These are phyloP conservation scores for Protodeltote pygarga DNA, from an alignment of 2,888 invertebrate genomes.

Conservation along the genomic window DNA sequence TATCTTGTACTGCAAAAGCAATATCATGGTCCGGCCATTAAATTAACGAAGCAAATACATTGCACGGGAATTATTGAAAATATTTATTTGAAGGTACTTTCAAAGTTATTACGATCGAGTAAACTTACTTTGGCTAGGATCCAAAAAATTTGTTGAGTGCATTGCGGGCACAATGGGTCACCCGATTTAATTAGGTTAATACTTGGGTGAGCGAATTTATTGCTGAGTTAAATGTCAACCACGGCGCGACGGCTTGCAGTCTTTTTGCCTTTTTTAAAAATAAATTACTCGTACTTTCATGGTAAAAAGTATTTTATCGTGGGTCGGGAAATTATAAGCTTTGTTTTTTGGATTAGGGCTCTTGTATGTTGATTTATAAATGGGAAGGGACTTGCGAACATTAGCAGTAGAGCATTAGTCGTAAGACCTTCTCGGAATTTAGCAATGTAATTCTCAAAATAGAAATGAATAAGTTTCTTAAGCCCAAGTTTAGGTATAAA, in stretches of 20 bases:
- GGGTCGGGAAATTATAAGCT: slow-evolving; percentile 22
- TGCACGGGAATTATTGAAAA: slow-evolving; percentile 32
- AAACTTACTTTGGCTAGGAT: slow-evolving; percentile 36
- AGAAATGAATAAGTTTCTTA: slow-evolving; percentile 4
- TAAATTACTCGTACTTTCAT: slow-evolving; percentile 12
- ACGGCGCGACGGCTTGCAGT: slow-evolving; percentile 16
- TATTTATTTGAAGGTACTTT: slow-evolving; percentile 40
- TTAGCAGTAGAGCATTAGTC: slow-evolving; percentile 13
- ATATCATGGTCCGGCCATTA: slow-evolving; percentile 11
- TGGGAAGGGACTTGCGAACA: slow-evolving; percentile 7
- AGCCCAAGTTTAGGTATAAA: background rate
- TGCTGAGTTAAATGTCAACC: slow-evolving; percentile 34
- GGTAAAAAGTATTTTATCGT: slow-evolving; percentile 16
- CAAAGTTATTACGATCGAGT: slow-evolving; percentile 41
- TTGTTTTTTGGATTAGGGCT: slow-evolving; percentile 26
- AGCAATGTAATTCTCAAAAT: background rate
- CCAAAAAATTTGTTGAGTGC: slow-evolving; percentile 47
- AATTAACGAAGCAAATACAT: slow-evolving; percentile 27
- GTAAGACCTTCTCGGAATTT: slow-evolving; percentile 6
- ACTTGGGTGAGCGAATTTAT: slow-evolving; percentile 42
- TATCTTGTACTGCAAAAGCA: slow-evolving; percentile 8
- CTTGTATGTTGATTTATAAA: slow-evolving; percentile 27
- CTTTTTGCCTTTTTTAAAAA: slow-evolving; percentile 17
- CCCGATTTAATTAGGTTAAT: slow-evolving; percentile 50
- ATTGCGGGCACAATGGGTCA: slow-evolving; percentile 42